phyloP scores from a whole-genome alignment of 1,140 invertebrate species.

The Sitodiplosis mosellana region DNA sequence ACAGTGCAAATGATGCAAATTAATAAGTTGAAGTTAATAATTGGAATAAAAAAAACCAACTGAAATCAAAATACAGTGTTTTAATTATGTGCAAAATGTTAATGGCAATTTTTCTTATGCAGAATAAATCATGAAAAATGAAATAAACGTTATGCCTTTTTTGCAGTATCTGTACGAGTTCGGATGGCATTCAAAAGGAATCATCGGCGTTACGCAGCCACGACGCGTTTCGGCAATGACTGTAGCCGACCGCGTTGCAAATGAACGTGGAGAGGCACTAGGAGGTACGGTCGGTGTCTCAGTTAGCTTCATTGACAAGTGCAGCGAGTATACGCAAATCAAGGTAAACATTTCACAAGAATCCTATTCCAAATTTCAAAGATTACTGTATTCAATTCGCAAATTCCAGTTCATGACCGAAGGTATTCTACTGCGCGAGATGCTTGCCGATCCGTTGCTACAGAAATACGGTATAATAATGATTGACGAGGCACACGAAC shows the following conservation, averaged over 20 bases:
- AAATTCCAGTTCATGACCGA: slow-evolving; percentile 80
- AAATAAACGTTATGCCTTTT: neutral
- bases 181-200: slow-evolving; percentile 59
- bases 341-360: slow-evolving; percentile 40
- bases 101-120: neutral
- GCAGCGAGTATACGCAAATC: slow-evolving; percentile 53
- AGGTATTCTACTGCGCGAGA: slow-evolving; percentile 83
- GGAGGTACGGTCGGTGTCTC: slow-evolving; percentile 81
- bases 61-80: too few species aligned
- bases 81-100: neutral
- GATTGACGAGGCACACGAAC: slow-evolving; percentile 92
- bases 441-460: slow-evolving; percentile 85
- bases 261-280: slow-evolving; percentile 62
- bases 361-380: too few species aligned
- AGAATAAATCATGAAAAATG: neutral
- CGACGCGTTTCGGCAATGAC: slow-evolving; percentile 78
- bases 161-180: slow-evolving; percentile 73
- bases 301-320: slow-evolving; percentile 78
- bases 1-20: too few species aligned
- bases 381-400: slow-evolving; percentile 1
- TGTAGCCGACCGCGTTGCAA: slow-evolving; percentile 74
- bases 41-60: too few species aligned
- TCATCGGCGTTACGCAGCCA: slow-evolving; percentile 82
- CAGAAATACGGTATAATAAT: slow-evolving; percentile 80
- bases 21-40: too few species aligned